Percentiles rank a stretch among this genome's conserved stretches.
Evolutionary conservation across 2,113 vertebrate species (phyloP).

Genomic region (Gasterosteus aculeatus): DNA sequence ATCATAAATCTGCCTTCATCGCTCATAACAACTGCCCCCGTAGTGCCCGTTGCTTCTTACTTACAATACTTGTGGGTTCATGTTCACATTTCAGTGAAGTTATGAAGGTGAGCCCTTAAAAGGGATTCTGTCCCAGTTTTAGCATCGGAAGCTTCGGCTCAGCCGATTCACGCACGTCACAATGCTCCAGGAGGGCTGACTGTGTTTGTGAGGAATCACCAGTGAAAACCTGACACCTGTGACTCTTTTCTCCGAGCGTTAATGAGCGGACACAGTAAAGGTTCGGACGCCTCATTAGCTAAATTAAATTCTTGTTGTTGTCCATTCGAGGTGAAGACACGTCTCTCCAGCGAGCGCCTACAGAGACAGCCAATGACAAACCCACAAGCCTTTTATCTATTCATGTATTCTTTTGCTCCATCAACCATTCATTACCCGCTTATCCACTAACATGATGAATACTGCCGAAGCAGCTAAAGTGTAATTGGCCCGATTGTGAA

Average conservation of each 20-base stretch:
- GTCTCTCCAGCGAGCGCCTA: neutral
- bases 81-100: neutral
- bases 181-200: neutral
- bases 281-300: neutral
- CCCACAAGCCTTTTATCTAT: slow-evolving; percentile 23
- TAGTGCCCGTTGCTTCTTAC: too few relatives aligned
- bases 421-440: slow-evolving; percentile 50
- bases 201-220: neutral
- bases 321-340: neutral
- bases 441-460: slow-evolving; percentile 37
- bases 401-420: slow-evolving; percentile 46
- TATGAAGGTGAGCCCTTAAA: neutral
- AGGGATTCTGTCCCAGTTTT: neutral
- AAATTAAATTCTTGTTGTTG: slow-evolving; percentile 17
- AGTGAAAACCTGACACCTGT: neutral
- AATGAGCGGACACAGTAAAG: slow-evolving; percentile 11
- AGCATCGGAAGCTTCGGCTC: neutral
- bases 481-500: slow-evolving; percentile 27
- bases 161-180: neutral
- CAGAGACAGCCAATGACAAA: slow-evolving; percentile 8
- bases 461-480: slow-evolving; percentile 26
- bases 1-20: too few relatives aligned
- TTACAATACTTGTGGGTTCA: too few relatives aligned
- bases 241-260: neutral
- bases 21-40: too few relatives aligned